A percentile compares a stretch with the other conserved stretches of the same genome.
These are phyloP conservation scores for Subacronicta megacephala DNA, from an alignment of 2,888 invertebrate genomes.

Conservation along the genomic window DNA sequence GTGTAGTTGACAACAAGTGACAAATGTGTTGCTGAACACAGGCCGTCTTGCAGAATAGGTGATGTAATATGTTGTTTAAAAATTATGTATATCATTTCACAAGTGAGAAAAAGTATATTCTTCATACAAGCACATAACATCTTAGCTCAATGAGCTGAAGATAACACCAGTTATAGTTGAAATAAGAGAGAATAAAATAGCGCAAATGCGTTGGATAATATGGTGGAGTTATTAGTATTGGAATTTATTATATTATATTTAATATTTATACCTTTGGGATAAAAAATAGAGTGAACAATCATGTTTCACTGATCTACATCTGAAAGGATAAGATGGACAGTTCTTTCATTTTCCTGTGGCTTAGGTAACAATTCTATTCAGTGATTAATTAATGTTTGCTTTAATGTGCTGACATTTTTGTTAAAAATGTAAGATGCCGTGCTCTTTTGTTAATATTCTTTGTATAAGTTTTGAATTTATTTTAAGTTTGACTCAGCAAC, in stretches of 20 bases:
- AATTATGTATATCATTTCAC: slow-evolving; percentile 43
- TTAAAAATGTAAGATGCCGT: slow-evolving; percentile 81
- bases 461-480: slow-evolving; percentile 79
- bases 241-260: slow-evolving; percentile 66
- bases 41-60: slow-evolving; percentile 34
- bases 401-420: slow-evolving; percentile 79
- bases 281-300: slow-evolving; percentile 60
- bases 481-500: slow-evolving; percentile 86
- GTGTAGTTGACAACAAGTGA: slow-evolving; percentile 46
- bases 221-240: slow-evolving; percentile 52
- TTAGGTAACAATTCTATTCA: slow-evolving; percentile 68
- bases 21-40: slow-evolving; percentile 31
- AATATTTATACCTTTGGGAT: slow-evolving; percentile 66
- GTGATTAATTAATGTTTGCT: slow-evolving; percentile 76
- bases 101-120: slow-evolving; percentile 41
- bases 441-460: slow-evolving; percentile 83
- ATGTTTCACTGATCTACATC: slow-evolving; percentile 61
- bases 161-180: slow-evolving; percentile 2
- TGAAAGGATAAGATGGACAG: slow-evolving; percentile 62
- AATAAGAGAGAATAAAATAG: slow-evolving; percentile 10
- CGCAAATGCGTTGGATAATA: slow-evolving; percentile 37
- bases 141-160: slow-evolving; percentile 10
- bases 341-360: slow-evolving; percentile 60
- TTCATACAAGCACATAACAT: slow-evolving; percentile 34
- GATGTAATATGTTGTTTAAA: slow-evolving; percentile 37